phyloP scores from a whole-genome alignment of 2,113 vertebrate species.

The Rhadina sibilatrix region DNA sequence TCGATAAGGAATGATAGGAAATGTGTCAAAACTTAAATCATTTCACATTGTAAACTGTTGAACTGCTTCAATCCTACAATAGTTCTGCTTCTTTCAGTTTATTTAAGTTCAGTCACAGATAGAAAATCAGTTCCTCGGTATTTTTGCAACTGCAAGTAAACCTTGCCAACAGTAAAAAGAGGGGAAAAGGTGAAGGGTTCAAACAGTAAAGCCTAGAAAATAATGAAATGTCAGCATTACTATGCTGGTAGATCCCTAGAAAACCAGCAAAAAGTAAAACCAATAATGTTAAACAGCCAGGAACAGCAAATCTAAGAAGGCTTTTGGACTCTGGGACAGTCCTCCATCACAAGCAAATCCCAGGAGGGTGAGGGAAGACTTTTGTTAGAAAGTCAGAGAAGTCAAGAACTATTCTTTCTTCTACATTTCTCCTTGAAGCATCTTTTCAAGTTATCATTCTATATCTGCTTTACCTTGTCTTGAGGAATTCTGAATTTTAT shows the following conservation, averaged over 20 bases:
- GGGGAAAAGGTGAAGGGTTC: slow-evolving; percentile 43
- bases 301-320: not conserved
- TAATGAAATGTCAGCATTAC: slow-evolving; percentile 36
- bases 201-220: slow-evolving; percentile 32
- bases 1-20: slow-evolving; percentile 24
- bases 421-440: not conserved
- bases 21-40: slow-evolving; percentile 53
- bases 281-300: not conserved
- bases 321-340: not conserved
- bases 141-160: slow-evolving; percentile 48
- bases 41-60: slow-evolving; percentile 54
- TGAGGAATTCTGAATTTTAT: not conserved
- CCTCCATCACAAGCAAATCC: not conserved
- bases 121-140: not conserved
- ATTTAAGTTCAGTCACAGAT: slow-evolving; percentile 47
- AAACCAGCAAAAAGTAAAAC: slow-evolving; percentile 11
- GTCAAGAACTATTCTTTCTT: not conserved
- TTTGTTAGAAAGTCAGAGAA: not conserved
- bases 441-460: not conserved
- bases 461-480: not conserved
- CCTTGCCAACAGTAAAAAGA: slow-evolving; percentile 23
- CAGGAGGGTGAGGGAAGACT: not conserved
- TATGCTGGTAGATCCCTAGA: not conserved
- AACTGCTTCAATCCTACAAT: slow-evolving; percentile 45
- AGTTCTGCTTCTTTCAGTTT: slow-evolving; percentile 39